Evolutionary conservation across 2,888 invertebrate species (phyloP), one percentile per base, ranked within the genome.

Genomic region (Torymus auratus): DNA sequence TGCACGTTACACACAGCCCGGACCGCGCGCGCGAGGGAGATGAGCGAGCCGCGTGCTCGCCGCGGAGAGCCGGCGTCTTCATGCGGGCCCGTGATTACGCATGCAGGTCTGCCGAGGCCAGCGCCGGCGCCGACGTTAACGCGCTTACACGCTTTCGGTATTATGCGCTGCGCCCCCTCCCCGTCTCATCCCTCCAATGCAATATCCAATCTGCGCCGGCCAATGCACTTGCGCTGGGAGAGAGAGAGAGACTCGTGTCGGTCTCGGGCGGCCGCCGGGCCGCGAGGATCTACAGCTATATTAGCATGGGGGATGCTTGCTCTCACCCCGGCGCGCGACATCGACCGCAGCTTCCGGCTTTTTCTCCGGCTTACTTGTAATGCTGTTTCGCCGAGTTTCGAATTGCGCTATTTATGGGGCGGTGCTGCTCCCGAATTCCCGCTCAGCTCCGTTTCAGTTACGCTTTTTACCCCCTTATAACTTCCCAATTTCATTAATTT

Each of bases 101-200:
- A 70, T 56, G 55, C 69, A 56, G 77, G 41, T 41, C 74, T 56
- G 65, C 20, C 28, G 62, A 12, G 50, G 67, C n/a, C 2, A 28
- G 5, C 28, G 28, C 28, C 28, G 28, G 28, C 28, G 28, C 7
- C 28, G 28, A 28, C 28, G 28, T 28, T 71, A 60, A 60, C 74
- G 56, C 13, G 77, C 62, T 70, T 70, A 77, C 77, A 62, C 56
- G 77, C 64, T 77, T 69, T 77, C 53, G 56, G 28, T 58, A 60
- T 65, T 67, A 82, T 62, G 62, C 15, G 17, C 56, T 4, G 2
- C 13, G 4, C 17, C 55, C 50, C 0, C 41, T 50, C 65, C 11
- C 50, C 11, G 11, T 41, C 64, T 4, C 28, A 28, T 7, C 28
- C 7, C 20, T 1, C 20, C 20, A 20, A 28, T 28, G 28, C 28